Evolutionary conservation across 2,888 invertebrate species (phyloP).

Genomic region (Caenorhabditis sp.): DNA sequence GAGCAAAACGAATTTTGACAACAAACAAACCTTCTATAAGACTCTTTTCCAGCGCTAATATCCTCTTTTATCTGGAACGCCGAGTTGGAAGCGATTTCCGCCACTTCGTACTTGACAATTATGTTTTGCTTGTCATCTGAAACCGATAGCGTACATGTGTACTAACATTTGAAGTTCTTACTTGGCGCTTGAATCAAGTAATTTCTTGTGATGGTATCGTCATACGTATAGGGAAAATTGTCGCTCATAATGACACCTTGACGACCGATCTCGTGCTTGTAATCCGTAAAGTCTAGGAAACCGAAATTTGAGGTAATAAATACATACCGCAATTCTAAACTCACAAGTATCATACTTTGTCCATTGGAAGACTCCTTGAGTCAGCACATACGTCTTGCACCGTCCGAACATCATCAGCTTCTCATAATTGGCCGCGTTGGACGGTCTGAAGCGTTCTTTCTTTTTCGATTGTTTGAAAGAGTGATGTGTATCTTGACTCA

Average conservation of each 20-base stretch:
- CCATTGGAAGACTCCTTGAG: constrained; percentile 34
- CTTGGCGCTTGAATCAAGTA: constrained; percentile 30
- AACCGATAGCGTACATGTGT: too few species aligned
- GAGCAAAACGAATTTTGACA: too few species aligned
- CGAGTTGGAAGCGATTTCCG: neutral
- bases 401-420: constrained; percentile 16
- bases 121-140: constrained; percentile 12
- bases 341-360: neutral
- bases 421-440: constrained; percentile 15
- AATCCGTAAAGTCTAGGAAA: neutral
- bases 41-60: neutral
- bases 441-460: constrained; percentile 8
- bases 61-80: neutral
- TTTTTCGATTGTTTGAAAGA: neutral
- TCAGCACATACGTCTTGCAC: constrained; percentile 28
- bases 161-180: neutral
- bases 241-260: constrained; percentile 38
- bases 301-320: neutral
- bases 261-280: constrained; percentile 6
- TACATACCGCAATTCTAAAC: neutral
- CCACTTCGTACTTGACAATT: constrained; percentile 35
- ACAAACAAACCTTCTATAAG: neutral
- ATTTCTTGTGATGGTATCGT: neutral
- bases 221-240: constrained; percentile 1
- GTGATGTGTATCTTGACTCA: constrained; percentile 12